Percentiles rank a stretch among this genome's conserved stretches.
Evolutionary conservation across 2,888 invertebrate species (phyloP).

Genomic region (Isotomurus palustris): DNA sequence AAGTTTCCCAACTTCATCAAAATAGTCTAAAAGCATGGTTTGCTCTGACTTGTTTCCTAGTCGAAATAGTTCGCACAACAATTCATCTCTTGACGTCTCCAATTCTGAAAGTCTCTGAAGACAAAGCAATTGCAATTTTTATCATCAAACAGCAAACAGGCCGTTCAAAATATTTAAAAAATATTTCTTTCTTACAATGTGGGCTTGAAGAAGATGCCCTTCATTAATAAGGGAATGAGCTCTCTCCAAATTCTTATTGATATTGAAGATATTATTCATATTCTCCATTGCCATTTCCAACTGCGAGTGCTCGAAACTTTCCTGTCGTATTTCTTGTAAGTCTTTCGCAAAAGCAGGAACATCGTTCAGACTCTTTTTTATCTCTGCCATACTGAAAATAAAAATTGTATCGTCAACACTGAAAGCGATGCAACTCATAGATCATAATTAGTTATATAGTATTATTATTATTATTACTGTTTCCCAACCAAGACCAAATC

Average conservation of each 20-base stretch:
- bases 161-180: background rate
- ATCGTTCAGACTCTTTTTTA: conserved; percentile 67
- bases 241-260: conserved; percentile 91
- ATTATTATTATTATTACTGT: conserved; percentile 55
- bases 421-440: background rate
- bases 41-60: conserved; percentile 85
- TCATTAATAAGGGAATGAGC: conserved; percentile 91
- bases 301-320: conserved; percentile 91
- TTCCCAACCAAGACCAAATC: conserved; percentile 67
- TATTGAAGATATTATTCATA: conserved; percentile 94
- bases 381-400: conserved; percentile 63
- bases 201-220: conserved; percentile 89
- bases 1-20: conserved; percentile 87
- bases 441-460: background rate
- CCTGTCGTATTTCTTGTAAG: conserved; percentile 79
- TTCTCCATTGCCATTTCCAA: conserved; percentile 98
- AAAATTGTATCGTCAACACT: background rate
- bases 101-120: conserved; percentile 81
- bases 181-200: conserved; percentile 59
- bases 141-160: background rate
- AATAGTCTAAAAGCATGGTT: conserved; percentile 89
- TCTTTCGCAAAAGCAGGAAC: conserved; percentile 76
- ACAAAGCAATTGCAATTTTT: conserved; percentile 1
- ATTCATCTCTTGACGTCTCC: conserved; percentile 93
- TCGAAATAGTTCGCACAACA: conserved; percentile 89